phyloP scores from a whole-genome alignment of 37 sponge, comb jelly and placozoan species.

The Haliclona indistincta region DNA sequence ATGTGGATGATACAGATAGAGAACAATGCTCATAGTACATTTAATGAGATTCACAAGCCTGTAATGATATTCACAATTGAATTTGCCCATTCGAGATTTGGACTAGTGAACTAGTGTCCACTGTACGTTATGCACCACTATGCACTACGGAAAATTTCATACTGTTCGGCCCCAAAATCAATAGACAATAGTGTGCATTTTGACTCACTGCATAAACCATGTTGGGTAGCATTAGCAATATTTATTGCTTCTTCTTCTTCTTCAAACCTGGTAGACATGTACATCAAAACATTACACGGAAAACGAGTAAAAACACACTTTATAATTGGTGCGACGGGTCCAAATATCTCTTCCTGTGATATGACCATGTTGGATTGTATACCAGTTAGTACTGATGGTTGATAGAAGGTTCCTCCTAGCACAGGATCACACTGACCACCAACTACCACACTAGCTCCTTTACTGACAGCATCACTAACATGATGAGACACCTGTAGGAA shows the following conservation, averaged over 20 bases:
- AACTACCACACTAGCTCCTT: slow-evolving; percentile 61
- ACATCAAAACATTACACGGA: too few relatives aligned
- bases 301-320: slow-evolving; percentile 62
- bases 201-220: too few relatives aligned
- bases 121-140: too few relatives aligned
- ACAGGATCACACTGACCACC: slow-evolving; percentile 53
- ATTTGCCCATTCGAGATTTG: too few relatives aligned
- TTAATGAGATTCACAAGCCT: too few relatives aligned
- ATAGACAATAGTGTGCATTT: too few relatives aligned
- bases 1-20: too few relatives aligned
- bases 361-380: slow-evolving; percentile 50
- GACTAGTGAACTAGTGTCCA: too few relatives aligned
- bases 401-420: slow-evolving; percentile 60
- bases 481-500: slow-evolving; percentile 74
- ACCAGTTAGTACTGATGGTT: slow-evolving; percentile 64
- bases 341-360: slow-evolving; percentile 89
- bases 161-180: too few relatives aligned
- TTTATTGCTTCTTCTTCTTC: slow-evolving; percentile 86
- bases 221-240: slow-evolving; percentile 77
- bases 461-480: slow-evolving; percentile 65
- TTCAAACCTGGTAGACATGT: slow-evolving; percentile 78
- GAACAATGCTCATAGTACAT: too few relatives aligned
- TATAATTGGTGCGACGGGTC: slow-evolving; percentile 80
- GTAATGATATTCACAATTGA: too few relatives aligned
- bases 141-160: too few relatives aligned